These are phyloP conservation scores for Drosophila lutescens DNA, from an alignment of 2,888 invertebrate genomes.

Conservation along the genomic window DNA sequence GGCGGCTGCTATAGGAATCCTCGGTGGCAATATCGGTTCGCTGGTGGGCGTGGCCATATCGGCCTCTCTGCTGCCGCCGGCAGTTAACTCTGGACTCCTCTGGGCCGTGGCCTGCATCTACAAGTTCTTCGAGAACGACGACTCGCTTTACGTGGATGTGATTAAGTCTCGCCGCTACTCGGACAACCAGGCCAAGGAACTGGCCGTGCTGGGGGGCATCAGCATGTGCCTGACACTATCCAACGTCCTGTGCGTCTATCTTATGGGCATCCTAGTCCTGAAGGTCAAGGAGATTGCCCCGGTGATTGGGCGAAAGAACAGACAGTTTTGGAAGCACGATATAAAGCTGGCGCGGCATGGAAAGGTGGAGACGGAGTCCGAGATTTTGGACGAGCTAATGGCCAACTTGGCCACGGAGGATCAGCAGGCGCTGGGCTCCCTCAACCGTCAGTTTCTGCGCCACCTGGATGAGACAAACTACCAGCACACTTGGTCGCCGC, in stretches of 20 bases:
- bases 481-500: conserved; percentile 83
- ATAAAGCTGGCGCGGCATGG: conserved; percentile 87
- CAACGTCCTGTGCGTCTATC: conserved; percentile 90
- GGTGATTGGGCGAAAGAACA: conserved; percentile 84
- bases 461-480: conserved; percentile 68
- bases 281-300: conserved; percentile 89
- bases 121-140: conserved; percentile 85
- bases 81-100: conserved; percentile 90
- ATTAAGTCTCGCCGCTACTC: conserved; percentile 86
- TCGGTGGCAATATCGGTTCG: conserved; percentile 92
- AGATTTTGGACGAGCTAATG: conserved; percentile 82
- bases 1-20: conserved; percentile 90
- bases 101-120: conserved; percentile 88
- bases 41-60: conserved; percentile 93
- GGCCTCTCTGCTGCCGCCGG: conserved; percentile 91
- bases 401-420: conserved; percentile 73
- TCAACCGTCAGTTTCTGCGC: conserved; percentile 68
- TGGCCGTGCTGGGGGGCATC: conserved; percentile 87
- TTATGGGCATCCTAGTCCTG: conserved; percentile 89
- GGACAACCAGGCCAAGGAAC: conserved; percentile 87
- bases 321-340: conserved; percentile 88
- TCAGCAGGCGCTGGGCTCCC: conserved; percentile 59
- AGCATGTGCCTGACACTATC: conserved; percentile 90
- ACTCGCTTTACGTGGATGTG: conserved; percentile 83
- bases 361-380: conserved; percentile 82